Evolutionary conservation across 2,797 vertebrate species (phyloP), one percentile per base, ranked within the genome.

Genomic region (Poliocrania exsul): DNA sequence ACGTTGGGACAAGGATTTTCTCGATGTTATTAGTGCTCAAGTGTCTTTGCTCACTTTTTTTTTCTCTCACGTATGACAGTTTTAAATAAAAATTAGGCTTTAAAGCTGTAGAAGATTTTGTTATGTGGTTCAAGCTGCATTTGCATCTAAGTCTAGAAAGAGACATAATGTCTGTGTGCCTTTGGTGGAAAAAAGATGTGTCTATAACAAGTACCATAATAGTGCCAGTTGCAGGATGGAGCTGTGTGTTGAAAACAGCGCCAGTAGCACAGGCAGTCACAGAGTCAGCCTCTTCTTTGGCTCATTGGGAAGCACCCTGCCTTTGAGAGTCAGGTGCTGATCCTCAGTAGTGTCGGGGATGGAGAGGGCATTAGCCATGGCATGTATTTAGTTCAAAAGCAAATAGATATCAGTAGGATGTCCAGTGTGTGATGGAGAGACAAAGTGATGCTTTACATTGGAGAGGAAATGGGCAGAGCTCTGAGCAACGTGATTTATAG

Each of bases 11-110:
- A 65, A 13, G 9, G 78, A 64, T 69, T 90, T 79, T 90, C 28
- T 80, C n/a, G 3, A 16, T 70, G 10, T 31, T 53, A 21, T 73
- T 46, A 14, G 8, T 31, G 24, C n/a, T 78, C 12, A 47, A n/a
- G 33, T 69, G 38, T 72, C 44, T 85, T 80, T 16, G 8, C 6
- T 17, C 4, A 0, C 47, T 89, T 62, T 85, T 81, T 85, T 51
- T 70, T 15, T 69, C 2, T 42, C 44, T 74, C 0, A 20, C 0
- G 0, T 54, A 8, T 24, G 9, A 54, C 62, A 4, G 3, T 58
- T 95, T 72, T 40, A 50, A 93, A 54, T 65, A 33, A 75, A 83
- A 90, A 44, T 18, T 13, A 19, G 13, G 7, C 25, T 71, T 25
- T 69, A 58, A 86, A 86, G 38, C 38, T 74, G 29, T 67, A 44